Evolutionary conservation across 1,140 invertebrate genomes (phyloP), one percentile per base, ranked within the genome.

Genomic region (Aphelinus certus): DNA sequence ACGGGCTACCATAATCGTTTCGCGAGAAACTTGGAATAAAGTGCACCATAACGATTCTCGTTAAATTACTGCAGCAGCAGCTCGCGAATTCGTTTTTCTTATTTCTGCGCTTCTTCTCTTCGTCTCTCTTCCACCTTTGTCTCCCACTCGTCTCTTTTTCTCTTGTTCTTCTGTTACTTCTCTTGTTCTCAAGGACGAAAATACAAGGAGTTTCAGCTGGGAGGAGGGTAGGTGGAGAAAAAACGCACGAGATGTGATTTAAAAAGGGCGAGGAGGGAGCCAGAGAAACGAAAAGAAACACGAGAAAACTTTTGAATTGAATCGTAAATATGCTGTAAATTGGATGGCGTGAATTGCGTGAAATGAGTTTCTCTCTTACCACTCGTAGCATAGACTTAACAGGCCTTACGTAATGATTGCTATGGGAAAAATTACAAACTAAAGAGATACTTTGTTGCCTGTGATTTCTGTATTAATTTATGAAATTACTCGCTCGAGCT

Each of bases 11-110:
- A 75, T 77, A 74, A 74, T 73, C 75, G 75, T 76, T 79, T 79
- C 69, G 75, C 73, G 75, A 76, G 75, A 79, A 79, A 79, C 69
- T 79, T 77, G 60, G 71, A 74, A 74, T 76, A 75, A 79, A 76
- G 75, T 79, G 75, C 68, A 56, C 75, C 65, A 76, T 76, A 76
- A 76, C 72, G 72, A 76, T 76, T 79, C 75, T 75, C 75, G 57
- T 75, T 75, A 74, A 78, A 71, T 77, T 57, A 71, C 62, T 71
- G 71, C 61, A 47, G 26, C 70, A 70, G 53, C 65, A 62, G 65
- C 69, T 76, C 72, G 76, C 73, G 71, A 78, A 80, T 71, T 69
- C 71, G 69, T 76, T 71, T 78, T 76, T 49, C 65, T 76, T 72
- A 75, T 71, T 71, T 78, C 70, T 64, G 43, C 62, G 57, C 58